Base-by-base conservation (phyloP, 2,113 vertebrate genomes). In the Macroglossus sobrinus region DNA sequence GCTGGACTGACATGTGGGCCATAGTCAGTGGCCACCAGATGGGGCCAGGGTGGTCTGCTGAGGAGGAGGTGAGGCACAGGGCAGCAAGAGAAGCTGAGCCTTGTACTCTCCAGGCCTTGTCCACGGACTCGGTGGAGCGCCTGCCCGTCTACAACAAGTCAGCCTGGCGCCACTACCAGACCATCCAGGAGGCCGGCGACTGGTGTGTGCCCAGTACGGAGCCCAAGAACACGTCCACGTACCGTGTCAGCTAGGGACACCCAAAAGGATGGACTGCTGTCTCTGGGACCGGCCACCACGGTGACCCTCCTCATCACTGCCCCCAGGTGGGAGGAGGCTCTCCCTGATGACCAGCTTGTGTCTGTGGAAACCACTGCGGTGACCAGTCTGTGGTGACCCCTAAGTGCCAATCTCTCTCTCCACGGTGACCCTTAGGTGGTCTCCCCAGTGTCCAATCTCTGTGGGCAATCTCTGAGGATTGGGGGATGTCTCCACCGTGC, bases 141-240 rank as follows among this genome's bases (percentile, higher is more conserved):
- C 98, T 99, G 91, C 99, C 99, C 0, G 99, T 99, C 79, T 99
- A 99, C 98, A 99, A 99, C 98, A 99, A 99, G 98, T 99, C 99
- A 0, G 99, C 99, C 14, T 99, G 99, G 98, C 99, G 99, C 94
- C 99, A 99, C 98, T 99, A 99, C 97, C 99, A 99, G 97, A 98
- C 99, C 96, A 99, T 98, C 96, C 99, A 99, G 87, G 99, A 99
- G 97, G 99, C 98, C 0, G 99, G 99, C 4, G 99, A 99, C 98
- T 99, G 99, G 99, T 99, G 99, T 0, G 97, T 99, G 6, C 99
- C 99, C 98, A 99, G 99, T 76, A 99, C 98, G 2, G 99, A 99
- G 95, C 99, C 99, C 22, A 98, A 99, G 80, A 99, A 99, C 97
- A 98, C 99, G 55, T 99, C 99, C 80, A 98, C 98, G 1, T 99